Percentiles rank a stretch among this genome's conserved stretches.
Evolutionary conservation across 2,888 invertebrate species (phyloP).

Genomic region (Luffia ferchaultella): DNA sequence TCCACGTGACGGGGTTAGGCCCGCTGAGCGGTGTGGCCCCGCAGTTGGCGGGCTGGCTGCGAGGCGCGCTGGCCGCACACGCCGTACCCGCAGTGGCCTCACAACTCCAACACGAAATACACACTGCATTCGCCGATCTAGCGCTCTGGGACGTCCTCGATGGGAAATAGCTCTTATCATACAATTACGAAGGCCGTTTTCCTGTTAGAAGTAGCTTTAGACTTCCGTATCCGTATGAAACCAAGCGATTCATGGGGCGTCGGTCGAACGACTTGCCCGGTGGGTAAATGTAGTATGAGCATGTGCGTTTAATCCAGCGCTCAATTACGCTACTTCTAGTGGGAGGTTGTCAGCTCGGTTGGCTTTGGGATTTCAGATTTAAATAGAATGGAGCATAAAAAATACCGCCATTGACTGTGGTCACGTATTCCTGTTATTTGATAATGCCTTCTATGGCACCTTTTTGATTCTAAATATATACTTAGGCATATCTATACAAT

Average conservation of each 20-base stretch:
- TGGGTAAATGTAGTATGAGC: too few species aligned
- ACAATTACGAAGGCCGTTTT: not conserved
- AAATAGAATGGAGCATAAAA: too few species aligned
- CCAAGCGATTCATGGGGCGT: not conserved
- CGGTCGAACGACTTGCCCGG: not conserved
- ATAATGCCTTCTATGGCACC: too few species aligned
- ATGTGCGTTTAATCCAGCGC: too few species aligned
- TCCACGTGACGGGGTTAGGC: conserved; percentile 53
- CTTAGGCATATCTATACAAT: too few species aligned
- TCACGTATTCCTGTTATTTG: too few species aligned
- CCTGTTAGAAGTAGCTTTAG: not conserved
- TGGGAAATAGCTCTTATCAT: conserved; percentile 15
- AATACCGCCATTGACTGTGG: too few species aligned
- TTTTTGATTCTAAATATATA: too few species aligned
- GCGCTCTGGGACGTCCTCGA: conserved; percentile 44
- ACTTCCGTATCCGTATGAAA: not conserved
- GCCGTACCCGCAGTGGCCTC: conserved; percentile 37
- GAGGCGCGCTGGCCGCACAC: conserved; percentile 23
- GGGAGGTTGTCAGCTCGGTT: too few species aligned
- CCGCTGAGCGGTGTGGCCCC: conserved; percentile 37
- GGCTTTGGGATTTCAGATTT: too few species aligned
- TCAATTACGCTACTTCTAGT: too few species aligned
- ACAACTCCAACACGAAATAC: conserved; percentile 39
- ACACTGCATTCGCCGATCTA: conserved; percentile 37
- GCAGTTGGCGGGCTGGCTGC: conserved; percentile 26